These are phyloP conservation scores for Arenicola marina DNA, from an alignment of 2,888 invertebrate genomes.

Conservation along the genomic window DNA sequence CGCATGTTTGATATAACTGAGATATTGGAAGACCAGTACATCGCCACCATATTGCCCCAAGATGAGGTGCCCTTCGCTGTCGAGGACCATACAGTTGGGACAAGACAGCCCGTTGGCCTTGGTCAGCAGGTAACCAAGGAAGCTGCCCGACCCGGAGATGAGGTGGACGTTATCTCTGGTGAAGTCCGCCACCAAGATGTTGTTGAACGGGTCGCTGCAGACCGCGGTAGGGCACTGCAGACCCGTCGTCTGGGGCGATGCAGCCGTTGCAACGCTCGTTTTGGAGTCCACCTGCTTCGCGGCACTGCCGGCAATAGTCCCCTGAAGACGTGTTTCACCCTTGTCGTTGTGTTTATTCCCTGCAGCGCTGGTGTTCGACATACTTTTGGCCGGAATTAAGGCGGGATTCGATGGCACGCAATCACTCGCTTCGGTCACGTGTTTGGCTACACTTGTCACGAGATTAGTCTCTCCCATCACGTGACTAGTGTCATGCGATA, in stretches of 20 bases:
- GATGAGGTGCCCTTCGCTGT: slow-evolving; percentile 23
- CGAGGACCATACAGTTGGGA: slow-evolving; percentile 21
- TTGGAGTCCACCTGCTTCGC: too few relatives aligned
- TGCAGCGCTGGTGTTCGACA: too few relatives aligned
- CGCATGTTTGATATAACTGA: slow-evolving; percentile 20
- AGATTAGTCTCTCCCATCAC: too few relatives aligned
- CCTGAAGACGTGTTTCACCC: too few relatives aligned
- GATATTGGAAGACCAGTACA: slow-evolving; percentile 21
- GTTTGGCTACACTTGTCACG: too few relatives aligned
- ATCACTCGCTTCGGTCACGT: too few relatives aligned
- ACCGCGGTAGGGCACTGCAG: slow-evolving; percentile 26
- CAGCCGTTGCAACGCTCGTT: neutral
- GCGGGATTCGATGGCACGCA: too few relatives aligned
- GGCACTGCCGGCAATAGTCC: too few relatives aligned
- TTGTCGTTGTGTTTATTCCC: too few relatives aligned
- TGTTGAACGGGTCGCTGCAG: slow-evolving; percentile 26
- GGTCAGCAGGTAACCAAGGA: slow-evolving; percentile 23
- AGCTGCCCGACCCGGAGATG: slow-evolving; percentile 19
- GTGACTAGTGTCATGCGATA: too few relatives aligned
- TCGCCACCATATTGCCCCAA: slow-evolving; percentile 30
- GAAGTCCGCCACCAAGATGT: slow-evolving; percentile 30
- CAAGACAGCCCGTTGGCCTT: slow-evolving; percentile 21
- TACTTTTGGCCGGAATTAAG: too few relatives aligned
- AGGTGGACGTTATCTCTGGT: slow-evolving; percentile 27
- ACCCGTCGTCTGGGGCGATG: neutral